Conservation (phyloP, 2,888 invertebrate species). For the Agriopis marginaria region DNA sequence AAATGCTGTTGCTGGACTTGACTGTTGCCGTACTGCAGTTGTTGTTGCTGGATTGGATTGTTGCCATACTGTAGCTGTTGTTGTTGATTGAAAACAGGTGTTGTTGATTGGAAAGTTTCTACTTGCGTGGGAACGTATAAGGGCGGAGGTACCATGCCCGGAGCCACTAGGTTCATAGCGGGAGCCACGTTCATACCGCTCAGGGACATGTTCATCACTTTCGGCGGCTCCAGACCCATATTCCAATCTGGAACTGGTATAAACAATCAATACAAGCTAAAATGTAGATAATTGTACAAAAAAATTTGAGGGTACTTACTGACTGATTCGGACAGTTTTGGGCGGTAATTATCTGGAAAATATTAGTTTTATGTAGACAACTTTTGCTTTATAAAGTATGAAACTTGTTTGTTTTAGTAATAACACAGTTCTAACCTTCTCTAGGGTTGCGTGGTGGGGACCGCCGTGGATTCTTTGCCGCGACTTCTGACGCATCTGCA, state of each 20-base stretch:
- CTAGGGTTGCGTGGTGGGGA: slow-evolving; percentile 28
- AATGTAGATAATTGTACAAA: not conserved
- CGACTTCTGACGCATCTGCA: slow-evolving; percentile 41
- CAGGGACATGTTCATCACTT: slow-evolving; percentile 47
- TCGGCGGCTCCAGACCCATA: slow-evolving; percentile 49
- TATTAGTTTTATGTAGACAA: slow-evolving; percentile 22
- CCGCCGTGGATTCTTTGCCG: slow-evolving; percentile 37
- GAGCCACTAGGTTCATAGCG: slow-evolving; percentile 14
- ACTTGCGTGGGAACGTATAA: slow-evolving; percentile 22
- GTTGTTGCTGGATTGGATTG: slow-evolving; percentile 4
- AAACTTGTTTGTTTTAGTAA: slow-evolving; percentile 2
- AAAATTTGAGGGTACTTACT: slow-evolving; percentile 51
- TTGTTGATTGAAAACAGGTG: not conserved
- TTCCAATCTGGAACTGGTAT: slow-evolving; percentile 68
- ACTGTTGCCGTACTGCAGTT: not conserved
- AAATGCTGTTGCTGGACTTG: slow-evolving; percentile 1
- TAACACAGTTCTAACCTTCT: slow-evolving; percentile 36
- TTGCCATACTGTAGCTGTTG: slow-evolving; percentile 11
- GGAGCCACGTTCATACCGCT: slow-evolving; percentile 22
- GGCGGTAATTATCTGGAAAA: slow-evolving; percentile 43
- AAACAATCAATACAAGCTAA: slow-evolving; percentile 20
- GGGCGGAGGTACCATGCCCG: slow-evolving; percentile 37
- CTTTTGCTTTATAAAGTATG: not conserved
- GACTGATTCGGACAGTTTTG: slow-evolving; percentile 36
- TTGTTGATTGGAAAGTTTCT: slow-evolving; percentile 15